Evolutionary conservation across 2,797 vertebrate species (phyloP).

Genomic region (Prunella strophiata): DNA sequence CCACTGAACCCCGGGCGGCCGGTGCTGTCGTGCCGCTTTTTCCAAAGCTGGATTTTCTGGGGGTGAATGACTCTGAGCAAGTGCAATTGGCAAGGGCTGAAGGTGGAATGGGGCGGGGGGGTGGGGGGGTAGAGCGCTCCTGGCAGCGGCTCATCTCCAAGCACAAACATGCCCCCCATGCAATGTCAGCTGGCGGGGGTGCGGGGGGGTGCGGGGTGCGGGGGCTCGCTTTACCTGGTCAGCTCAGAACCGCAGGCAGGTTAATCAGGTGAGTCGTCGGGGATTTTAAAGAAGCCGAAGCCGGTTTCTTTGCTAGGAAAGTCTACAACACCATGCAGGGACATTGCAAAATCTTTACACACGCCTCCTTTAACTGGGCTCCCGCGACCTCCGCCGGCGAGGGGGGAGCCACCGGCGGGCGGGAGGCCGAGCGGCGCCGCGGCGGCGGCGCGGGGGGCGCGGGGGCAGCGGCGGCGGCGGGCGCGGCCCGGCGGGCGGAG

Average conservation of each 20-base stretch:
- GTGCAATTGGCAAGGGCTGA: slow-evolving; percentile 13
- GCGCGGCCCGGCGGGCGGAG: neutral
- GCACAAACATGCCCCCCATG: slow-evolving; percentile 42
- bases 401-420: slow-evolving; percentile 50
- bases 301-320: slow-evolving; percentile 76
- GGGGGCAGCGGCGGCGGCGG: neutral
- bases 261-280: slow-evolving; percentile 78
- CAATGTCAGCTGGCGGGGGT: slow-evolving; percentile 62
- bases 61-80: neutral
- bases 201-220: neutral
- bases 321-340: slow-evolving; percentile 77
- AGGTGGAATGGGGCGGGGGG: neutral
- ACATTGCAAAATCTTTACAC: slow-evolving; percentile 74
- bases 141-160: neutral
- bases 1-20: neutral
- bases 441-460: neutral
- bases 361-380: slow-evolving; percentile 77
- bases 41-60: neutral
- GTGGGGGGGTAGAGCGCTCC: neutral
- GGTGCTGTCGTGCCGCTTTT: neutral
- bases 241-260: slow-evolving; percentile 71
- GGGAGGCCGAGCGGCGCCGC: neutral
- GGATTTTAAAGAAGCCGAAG: slow-evolving; percentile 77
- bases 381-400: slow-evolving; percentile 75
- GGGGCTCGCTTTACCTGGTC: slow-evolving; percentile 77